Evolutionary conservation across 1,140 invertebrate genomes (phyloP).

Genomic region (Musca domestica): DNA sequence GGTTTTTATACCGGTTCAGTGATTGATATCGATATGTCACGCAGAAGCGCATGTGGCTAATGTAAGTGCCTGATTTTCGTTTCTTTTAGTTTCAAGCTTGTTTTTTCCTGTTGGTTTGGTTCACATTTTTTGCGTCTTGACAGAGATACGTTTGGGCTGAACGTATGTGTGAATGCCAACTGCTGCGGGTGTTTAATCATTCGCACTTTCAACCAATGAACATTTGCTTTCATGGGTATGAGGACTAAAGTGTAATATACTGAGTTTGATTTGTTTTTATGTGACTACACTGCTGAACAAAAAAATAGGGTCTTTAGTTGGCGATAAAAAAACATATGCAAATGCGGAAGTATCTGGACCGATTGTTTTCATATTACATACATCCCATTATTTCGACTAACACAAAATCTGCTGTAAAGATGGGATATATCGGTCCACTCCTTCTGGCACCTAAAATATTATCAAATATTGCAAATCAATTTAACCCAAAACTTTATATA

Average conservation of each 20-base stretch:
- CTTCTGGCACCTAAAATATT: too few relatives aligned
- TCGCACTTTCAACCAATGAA: not conserved
- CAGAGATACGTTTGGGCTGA: slow-evolving; percentile 4
- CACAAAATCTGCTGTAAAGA: too few relatives aligned
- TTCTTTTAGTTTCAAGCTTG: not conserved
- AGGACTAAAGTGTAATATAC: not conserved
- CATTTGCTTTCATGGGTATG: not conserved
- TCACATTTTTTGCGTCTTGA: not conserved
- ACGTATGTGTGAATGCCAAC: slow-evolving; percentile 14
- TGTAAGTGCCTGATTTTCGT: slow-evolving; percentile 27
- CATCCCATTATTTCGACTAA: too few relatives aligned
- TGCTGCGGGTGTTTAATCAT: slow-evolving; percentile 18
- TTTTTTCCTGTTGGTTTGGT: not conserved
- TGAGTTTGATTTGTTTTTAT: not conserved
- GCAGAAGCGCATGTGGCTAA: slow-evolving; percentile 54
- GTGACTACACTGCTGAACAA: not conserved
- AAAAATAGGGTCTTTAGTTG: not conserved
- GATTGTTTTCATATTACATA: too few relatives aligned
- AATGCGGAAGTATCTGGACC: not conserved
- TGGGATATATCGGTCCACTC: too few relatives aligned
- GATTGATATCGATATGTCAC: slow-evolving; percentile 53
- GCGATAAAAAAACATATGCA: not conserved
- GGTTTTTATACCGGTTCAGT: slow-evolving; percentile 15
- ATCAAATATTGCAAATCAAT: too few relatives aligned
- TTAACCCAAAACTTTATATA: too few relatives aligned